Percentiles rank a stretch among this genome's conserved stretches.
phyloP scores from a whole-genome alignment of 2,888 invertebrate genomes.

The Rhingia campestris region DNA sequence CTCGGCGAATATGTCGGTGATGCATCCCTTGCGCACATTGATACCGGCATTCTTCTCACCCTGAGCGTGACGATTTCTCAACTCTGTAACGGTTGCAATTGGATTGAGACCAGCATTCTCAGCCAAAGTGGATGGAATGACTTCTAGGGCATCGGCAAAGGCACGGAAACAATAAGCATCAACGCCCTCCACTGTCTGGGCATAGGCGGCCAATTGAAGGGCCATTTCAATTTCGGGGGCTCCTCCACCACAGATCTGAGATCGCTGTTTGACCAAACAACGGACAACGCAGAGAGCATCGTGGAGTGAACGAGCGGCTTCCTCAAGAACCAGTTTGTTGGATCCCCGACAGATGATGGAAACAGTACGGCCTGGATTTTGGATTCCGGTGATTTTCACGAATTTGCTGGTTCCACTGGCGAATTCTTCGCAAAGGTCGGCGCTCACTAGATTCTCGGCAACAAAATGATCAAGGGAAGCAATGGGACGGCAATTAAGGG shows the following conservation, averaged over 20 bases:
- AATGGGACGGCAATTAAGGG: constrained; percentile 95
- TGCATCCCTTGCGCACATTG: constrained; percentile 97
- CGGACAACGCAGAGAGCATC: constrained; percentile 96
- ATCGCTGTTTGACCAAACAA: constrained; percentile 96
- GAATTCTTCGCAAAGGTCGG: constrained; percentile 97
- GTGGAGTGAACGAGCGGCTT: constrained; percentile 95
- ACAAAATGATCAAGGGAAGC: constrained; percentile 99
- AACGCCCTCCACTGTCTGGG: constrained; percentile 93
- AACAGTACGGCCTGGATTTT: constrained; percentile 94
- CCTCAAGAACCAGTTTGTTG: constrained; percentile 93
- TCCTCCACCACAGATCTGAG: constrained; percentile 97
- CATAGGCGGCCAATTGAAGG: constrained; percentile 90
- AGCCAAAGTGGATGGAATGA: constrained; percentile 94
- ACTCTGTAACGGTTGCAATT: constrained; percentile 97
- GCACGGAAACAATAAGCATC: constrained; percentile 98
- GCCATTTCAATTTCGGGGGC: constrained; percentile 98
- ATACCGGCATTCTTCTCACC: constrained; percentile 95
- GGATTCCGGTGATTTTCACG: constrained; percentile 95
- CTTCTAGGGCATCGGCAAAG: constrained; percentile 97
- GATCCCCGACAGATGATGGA: constrained; percentile 94
- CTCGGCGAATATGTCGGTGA: constrained; percentile 98
- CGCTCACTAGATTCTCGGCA: constrained; percentile 94
- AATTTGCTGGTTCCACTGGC: constrained; percentile 94
- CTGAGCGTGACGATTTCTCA: constrained; percentile 95
- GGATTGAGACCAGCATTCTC: constrained; percentile 95